Base-by-base conservation (phyloP, 2,888 invertebrate genomes). In the Lathronympha strigana region DNA sequence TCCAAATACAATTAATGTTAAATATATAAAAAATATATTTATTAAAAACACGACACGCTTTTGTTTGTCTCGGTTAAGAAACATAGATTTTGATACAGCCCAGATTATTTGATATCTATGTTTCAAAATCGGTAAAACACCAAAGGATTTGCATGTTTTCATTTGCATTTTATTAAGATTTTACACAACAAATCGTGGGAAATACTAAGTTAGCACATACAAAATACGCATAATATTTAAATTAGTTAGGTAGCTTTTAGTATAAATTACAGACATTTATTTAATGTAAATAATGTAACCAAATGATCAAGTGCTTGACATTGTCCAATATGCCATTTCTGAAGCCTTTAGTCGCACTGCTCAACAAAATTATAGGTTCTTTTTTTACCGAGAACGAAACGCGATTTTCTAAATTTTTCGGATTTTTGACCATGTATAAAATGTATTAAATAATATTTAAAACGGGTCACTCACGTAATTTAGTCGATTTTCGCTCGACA, bases 181-280 rank as follows among this genome's bases (percentile, higher is more conserved):
- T 6, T 31, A 9, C n/a, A 8, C 15, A 57, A 43, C 19, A 13
- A 57, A 57, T n/a, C 43, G 21, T 57, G 45, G 28, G 57, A 57
- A 45, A 19, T 9, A 8, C 9, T 43, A n/a, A 43, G 2, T 13
- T 51, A 51, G 19, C 28, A 28, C 28, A 53, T 36, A 9, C 51
- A 53, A 19, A 53, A 21, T 13, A 4, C 8, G 17, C 4, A 17
- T 9, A 17, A 13, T 21, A 43, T 19, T 23, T 6, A 47, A n/a
- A 47, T 47, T 23, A 47, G n/a, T 23, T 13, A 6, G 2, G 23
- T 23, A 47, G 47, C 8, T 23, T n/a, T 9, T n/a, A 23, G 5
- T 11, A 1, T 23, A 47, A n/a, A 23, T 47, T 23, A 47, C 13
- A 47, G 23, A 2, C 5, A 23, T 47, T 47, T 23, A n/a, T 23